Evolutionary conservation across 2,888 invertebrate genomes (phyloP).

Genomic region (Callimorpha dominula): DNA sequence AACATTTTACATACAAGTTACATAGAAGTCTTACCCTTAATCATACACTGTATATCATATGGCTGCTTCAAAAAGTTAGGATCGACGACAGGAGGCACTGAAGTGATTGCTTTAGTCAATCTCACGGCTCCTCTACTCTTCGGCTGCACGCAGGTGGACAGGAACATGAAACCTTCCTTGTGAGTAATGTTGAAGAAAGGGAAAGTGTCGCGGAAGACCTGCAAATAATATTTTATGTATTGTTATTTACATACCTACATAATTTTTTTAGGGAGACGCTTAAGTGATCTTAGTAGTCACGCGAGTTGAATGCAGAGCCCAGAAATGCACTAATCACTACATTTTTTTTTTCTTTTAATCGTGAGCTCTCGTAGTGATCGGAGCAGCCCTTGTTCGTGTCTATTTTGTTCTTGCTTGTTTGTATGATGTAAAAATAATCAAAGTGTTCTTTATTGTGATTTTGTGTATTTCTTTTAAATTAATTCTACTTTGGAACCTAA

Average conservation of each 20-base stretch:
- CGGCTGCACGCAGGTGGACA: conserved; percentile 90
- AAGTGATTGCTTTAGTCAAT: conserved; percentile 85
- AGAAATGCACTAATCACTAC: too few species aligned
- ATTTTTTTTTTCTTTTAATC: too few species aligned
- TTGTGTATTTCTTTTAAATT: too few species aligned
- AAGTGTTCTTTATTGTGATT: too few species aligned
- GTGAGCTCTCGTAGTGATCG: too few species aligned
- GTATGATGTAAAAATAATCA: too few species aligned
- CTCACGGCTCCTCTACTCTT: conserved; percentile 89
- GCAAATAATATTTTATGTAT: conserved; percentile 14
- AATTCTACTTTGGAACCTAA: too few species aligned
- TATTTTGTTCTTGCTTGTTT: too few species aligned
- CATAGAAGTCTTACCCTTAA: conserved; percentile 76
- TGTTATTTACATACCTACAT: too few species aligned
- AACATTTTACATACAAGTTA: too few species aligned
- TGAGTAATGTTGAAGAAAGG: conserved; percentile 88
- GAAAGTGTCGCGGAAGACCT: conserved; percentile 89
- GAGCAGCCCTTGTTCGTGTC: too few species aligned
- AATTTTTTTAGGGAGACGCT: neutral
- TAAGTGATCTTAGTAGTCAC: neutral
- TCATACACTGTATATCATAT: conserved; percentile 88
- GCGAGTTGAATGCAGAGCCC: too few species aligned
- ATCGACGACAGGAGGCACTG: conserved; percentile 89
- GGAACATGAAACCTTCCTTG: conserved; percentile 90
- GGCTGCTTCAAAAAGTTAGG: conserved; percentile 90